Evolutionary conservation across 2,888 invertebrate genomes (phyloP), one percentile per base, ranked within the genome.

Genomic region (Schrankia costaestrigalis): DNA sequence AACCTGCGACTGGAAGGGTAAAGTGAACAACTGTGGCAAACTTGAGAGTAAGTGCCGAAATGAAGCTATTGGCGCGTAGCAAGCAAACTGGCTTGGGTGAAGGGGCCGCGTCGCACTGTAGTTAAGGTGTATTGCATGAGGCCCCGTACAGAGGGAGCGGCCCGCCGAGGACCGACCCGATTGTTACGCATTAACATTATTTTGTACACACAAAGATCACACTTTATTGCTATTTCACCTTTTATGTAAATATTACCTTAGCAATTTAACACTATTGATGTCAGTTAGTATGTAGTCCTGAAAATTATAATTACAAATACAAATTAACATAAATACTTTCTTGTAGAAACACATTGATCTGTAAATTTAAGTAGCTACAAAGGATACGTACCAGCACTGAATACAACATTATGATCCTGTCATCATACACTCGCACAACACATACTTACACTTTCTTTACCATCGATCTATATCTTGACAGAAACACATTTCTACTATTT

Each of bases 1-100:
- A 92, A 97, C 97, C 87, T 97, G 97, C 91, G 96, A 97, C 93
- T 97, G 97, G 97, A 97, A 96, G 93, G 96, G 95, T 91, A 96
- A 97, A 93, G 97, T 97, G 91, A 93, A 91, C 91, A 97, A 94
- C 93, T 97, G 97, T 93, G 94, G 96, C 91, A 94, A 93, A 90
- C 92, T 96, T 89, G 96, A 97, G 93, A 97, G 97, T 97, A 95
- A 96, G 96, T 94, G 90, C 73, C 78, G 82, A 78, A 70, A 73
- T 65, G 71, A 77, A 74, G 77, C 77, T 84, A 81, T 77, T 79
- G 78, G 79, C 80, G 81, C 69, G 75, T 82, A 81, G 82, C 81
- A 71, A 80, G 75, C 83, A 85, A 80, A 64, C 69, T 69, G 77
- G 86, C 86, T 86, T 86, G 79, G 86, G 86, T 84, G 83, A 80